Conservation (phyloP, 53 echinoderm and acorn worm genomes). For the Echinarachnius parma region DNA sequence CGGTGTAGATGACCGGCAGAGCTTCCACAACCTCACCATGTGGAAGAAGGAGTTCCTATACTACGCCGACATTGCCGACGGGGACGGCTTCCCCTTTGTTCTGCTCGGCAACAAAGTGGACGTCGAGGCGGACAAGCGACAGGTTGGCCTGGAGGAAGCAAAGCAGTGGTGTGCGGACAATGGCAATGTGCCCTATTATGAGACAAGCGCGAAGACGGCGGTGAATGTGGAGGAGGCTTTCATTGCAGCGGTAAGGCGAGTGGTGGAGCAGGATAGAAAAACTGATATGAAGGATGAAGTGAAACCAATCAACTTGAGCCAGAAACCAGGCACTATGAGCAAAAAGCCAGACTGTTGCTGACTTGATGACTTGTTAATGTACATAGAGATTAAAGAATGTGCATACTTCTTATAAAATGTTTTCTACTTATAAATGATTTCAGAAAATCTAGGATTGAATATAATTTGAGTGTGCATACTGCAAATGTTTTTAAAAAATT, state of each 20-base stretch:
- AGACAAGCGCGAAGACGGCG: conserved; percentile 96
- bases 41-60: conserved; percentile 98
- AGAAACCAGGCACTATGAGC: conserved; percentile 77
- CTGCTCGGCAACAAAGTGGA: conserved; percentile 95
- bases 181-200: conserved; percentile 80
- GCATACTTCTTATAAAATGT: no score
- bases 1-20: conserved; percentile 87
- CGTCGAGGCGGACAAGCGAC: conserved; percentile 65
- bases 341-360: conserved; percentile 62
- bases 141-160: conserved; percentile 68
- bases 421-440: no score
- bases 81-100: conserved; percentile 87
- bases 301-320: conserved; percentile 69
- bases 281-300: conserved; percentile 61
- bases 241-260: conserved; percentile 69
- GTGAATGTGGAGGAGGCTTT: conserved; percentile 88
- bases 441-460: no score
- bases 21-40: conserved; percentile 94
- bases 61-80: conserved; percentile 88
- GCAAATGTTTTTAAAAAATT: no score
- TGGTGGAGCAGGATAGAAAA: conserved; percentile 70
- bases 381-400: no score
- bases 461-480: no score
- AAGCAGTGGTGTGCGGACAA: conserved; percentile 86
- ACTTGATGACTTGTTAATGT: no score